Evolutionary conservation across 2,888 invertebrate genomes (phyloP).

Genomic region (Eupithecia subumbrata): DNA sequence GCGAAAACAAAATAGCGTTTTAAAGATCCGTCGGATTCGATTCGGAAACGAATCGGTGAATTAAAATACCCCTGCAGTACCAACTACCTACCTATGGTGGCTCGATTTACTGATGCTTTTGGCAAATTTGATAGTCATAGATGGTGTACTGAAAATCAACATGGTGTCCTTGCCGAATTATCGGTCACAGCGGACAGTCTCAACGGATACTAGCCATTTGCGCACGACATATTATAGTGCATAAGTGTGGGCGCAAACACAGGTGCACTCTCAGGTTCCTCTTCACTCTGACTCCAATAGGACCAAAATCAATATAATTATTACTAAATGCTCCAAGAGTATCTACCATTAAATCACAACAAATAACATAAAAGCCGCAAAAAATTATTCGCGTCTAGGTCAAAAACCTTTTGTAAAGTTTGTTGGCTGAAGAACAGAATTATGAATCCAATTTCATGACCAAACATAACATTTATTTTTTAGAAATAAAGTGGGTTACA

Average conservation of each 20-base stretch:
- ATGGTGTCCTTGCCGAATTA: not conserved
- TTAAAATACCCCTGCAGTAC: too few species aligned
- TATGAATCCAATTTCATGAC: not conserved
- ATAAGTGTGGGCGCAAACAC: too few species aligned
- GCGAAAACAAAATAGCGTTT: too few species aligned
- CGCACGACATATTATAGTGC: too few species aligned
- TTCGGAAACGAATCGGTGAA: too few species aligned
- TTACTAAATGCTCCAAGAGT: not conserved
- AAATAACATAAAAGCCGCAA: too few species aligned
- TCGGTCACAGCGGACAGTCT: too few species aligned
- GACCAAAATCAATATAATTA: not conserved
- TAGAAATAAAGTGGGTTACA: conserved; percentile 56
- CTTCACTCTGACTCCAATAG: too few species aligned
- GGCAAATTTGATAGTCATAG: not conserved
- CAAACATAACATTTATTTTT: conserved; percentile 57
- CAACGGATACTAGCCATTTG: too few species aligned
- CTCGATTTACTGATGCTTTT: not conserved
- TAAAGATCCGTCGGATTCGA: too few species aligned
- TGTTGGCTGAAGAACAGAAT: not conserved
- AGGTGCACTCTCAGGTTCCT: too few species aligned
- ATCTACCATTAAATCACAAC: too few species aligned
- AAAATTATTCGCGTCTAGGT: not conserved
- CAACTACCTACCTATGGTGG: not conserved
- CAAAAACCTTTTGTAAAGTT: not conserved
- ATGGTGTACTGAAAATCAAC: not conserved